Evolutionary conservation across 2,113 vertebrate genomes (phyloP).

Genomic region (sheep (Ovis aries)): ARS-UI_Ramb_v3.0 NC_056055.1:96755001-96755500

Average conservation of each 20-base stretch:
- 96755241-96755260: constrained; percentile 45
- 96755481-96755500: constrained; percentile 47
- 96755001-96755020: background rate
- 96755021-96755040: constrained; percentile 30
- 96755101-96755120: constrained; percentile 16
- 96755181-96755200: constrained; percentile 31
- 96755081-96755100: constrained; percentile 22
- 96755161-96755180: constrained; percentile 19
- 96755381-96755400: background rate
- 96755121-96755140: constrained; percentile 23
- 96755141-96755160: background rate
- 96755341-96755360: background rate
- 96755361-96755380: constrained; percentile 17
- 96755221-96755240: background rate
- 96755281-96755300: background rate
- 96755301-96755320: background rate
- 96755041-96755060: constrained; percentile 35
- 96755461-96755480: background rate
- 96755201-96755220: background rate
- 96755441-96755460: background rate
- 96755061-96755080: constrained; percentile 41
- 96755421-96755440: constrained; percentile 20
- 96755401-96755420: constrained; percentile 27
- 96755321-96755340: background rate
- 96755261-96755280: constrained; percentile 59